Evolutionary conservation across 2,797 vertebrate species (phyloP).

Genomic region (Sardinella longiceps): DNA sequence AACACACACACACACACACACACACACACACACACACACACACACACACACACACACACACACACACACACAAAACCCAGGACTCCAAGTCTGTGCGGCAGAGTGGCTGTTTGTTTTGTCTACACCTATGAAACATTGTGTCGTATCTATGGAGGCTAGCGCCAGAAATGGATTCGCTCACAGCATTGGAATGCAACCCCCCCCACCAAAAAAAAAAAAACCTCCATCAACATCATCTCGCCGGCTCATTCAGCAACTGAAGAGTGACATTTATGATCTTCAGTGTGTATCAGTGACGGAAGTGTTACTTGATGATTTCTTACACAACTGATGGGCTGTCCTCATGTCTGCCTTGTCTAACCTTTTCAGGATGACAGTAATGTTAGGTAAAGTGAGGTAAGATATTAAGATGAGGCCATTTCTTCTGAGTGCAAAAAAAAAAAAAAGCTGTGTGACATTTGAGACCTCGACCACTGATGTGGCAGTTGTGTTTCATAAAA

Average conservation of each 20-base stretch:
- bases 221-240: background rate
- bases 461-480: background rate
- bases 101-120: constrained; percentile 18
- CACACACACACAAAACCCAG: constrained; percentile 28
- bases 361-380: background rate
- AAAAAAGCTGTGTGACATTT: background rate
- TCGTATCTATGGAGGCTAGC: background rate
- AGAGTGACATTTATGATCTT: background rate
- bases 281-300: background rate
- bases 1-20: background rate
- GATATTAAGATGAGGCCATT: background rate
- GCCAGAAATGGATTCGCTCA: constrained; percentile 41
- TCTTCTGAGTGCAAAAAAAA: background rate
- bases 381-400: background rate
- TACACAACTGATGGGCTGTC: background rate
- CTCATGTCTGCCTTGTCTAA: background rate
- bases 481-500: background rate
- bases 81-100: background rate
- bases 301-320: background rate
- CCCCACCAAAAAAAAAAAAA: background rate
- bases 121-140: constrained; percentile 63
- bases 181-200: background rate
- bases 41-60: background rate
- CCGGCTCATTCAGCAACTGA: background rate
- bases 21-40: background rate